Evolutionary conservation across 2,888 invertebrate species (phyloP).

Genomic region (Bellardia pandia): DNA sequence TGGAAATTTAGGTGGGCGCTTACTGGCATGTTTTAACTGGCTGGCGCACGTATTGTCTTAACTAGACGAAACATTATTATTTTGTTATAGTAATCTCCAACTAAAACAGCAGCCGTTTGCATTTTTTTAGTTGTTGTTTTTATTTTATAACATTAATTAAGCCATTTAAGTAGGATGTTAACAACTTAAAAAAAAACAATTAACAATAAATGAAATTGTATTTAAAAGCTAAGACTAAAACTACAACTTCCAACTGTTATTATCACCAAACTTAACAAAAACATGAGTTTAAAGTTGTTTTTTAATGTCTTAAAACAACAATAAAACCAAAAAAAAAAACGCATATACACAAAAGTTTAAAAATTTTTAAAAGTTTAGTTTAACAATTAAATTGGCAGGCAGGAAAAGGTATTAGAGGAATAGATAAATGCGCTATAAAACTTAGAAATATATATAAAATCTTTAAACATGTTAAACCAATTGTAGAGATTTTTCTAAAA

Average conservation of each 20-base stretch:
- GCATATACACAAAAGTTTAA: slow-evolving; percentile 17
- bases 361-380: slow-evolving; percentile 34
- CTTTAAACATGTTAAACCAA: too few relatives aligned
- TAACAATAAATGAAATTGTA: slow-evolving; percentile 51
- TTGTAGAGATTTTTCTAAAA: too few relatives aligned
- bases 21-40: too few relatives aligned
- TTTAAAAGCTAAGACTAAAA: slow-evolving; percentile 42
- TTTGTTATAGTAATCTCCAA: too few relatives aligned
- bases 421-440: background rate
- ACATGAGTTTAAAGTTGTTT: background rate
- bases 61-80: background rate
- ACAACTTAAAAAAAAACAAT: slow-evolving; percentile 66
- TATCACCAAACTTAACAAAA: slow-evolving; percentile 1
- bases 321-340: background rate
- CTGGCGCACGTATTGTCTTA: too few relatives aligned
- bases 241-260: slow-evolving; percentile 3
- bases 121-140: slow-evolving; percentile 1
- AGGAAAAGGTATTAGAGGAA: background rate
- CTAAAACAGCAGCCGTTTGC: slow-evolving; percentile 37
- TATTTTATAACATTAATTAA: slow-evolving; percentile 68
- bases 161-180: slow-evolving; percentile 73
- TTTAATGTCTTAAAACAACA: slow-evolving; percentile 31
- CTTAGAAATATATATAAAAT: too few relatives aligned
- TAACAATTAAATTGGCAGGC: slow-evolving; percentile 21
- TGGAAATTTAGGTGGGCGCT: slow-evolving; percentile 46